A percentile compares a stretch with the other conserved stretches of the same genome.
Evolutionary conservation across 2,888 invertebrate species (phyloP).

Genomic region (Frankliniella intonsa): DNA sequence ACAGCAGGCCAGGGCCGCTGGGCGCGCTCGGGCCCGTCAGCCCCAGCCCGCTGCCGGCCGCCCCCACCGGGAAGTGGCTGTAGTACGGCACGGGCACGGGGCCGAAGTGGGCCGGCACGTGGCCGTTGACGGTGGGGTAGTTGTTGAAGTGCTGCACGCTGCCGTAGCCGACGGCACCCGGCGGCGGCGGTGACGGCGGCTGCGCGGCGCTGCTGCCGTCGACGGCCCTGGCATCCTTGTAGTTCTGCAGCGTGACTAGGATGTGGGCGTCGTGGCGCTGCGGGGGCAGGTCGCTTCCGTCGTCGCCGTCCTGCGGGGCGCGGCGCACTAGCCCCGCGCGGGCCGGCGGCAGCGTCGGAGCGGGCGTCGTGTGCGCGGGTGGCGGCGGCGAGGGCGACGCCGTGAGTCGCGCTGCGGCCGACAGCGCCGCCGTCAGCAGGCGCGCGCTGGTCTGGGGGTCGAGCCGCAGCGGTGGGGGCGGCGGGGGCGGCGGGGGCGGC

Average conservation of each 20-base stretch:
- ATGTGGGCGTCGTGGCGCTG: slow-evolving; percentile 21
- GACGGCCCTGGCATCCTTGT: neutral
- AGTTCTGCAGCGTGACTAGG: slow-evolving; percentile 21
- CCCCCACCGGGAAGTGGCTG: neutral
- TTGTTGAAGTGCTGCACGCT: slow-evolving; percentile 23
- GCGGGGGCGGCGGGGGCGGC: neutral
- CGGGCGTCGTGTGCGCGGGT: neutral
- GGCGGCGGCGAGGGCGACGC: neutral
- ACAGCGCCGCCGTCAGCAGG: neutral
- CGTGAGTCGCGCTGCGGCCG: neutral
- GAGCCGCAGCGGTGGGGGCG: neutral
- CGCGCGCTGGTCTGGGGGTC: slow-evolving; percentile 2
- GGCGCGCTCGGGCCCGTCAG: neutral
- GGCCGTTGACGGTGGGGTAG: neutral
- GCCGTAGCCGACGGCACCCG: neutral
- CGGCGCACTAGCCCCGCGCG: neutral
- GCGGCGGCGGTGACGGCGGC: neutral
- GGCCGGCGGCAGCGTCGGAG: slow-evolving; percentile 1
- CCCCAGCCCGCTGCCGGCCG: neutral
- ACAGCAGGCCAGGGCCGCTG: neutral
- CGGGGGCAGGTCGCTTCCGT: neutral
- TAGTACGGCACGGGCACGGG: neutral
- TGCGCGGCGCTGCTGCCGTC: neutral
- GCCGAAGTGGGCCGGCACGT: neutral
- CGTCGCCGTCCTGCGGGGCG: neutral